Evolutionary conservation across 64 coral and sea anemone genomes (phyloP).

Genomic region (Actinia equina): DNA sequence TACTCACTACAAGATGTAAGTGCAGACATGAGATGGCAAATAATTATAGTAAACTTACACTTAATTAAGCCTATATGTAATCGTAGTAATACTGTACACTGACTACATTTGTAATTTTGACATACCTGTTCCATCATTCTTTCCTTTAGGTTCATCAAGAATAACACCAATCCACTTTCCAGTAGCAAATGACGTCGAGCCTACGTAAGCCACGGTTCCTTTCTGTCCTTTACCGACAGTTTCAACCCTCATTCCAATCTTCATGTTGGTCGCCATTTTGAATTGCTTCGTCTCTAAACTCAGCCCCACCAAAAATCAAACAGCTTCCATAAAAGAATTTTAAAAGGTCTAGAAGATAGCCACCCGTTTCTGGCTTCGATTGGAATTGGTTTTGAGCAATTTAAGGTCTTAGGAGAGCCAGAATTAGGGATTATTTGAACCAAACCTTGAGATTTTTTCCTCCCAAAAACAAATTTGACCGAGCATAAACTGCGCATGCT

Average conservation of each 20-base stretch:
- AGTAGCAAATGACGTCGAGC: conserved; percentile 89
- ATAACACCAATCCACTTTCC: conserved; percentile 99
- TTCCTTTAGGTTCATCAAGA: conserved; percentile 89
- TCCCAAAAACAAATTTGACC: conserved; percentile 14
- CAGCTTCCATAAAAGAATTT: not conserved
- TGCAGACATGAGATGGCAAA: too few relatives aligned
- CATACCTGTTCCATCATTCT: conserved; percentile 91
- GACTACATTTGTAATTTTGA: too few relatives aligned
- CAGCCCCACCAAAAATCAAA: not conserved
- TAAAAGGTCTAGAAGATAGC: not conserved
- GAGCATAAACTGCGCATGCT: not conserved
- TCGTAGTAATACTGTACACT: too few relatives aligned
- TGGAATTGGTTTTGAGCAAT: not conserved
- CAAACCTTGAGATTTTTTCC: not conserved
- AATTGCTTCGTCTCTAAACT: not conserved
- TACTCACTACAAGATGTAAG: too few relatives aligned
- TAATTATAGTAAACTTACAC: too few relatives aligned
- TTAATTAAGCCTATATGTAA: too few relatives aligned
- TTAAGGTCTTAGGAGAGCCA: not conserved
- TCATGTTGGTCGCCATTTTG: conserved; percentile 75
- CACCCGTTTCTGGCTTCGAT: not conserved
- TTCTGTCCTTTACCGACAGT: conserved; percentile 74
- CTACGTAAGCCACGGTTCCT: conserved; percentile 95
- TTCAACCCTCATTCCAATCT: conserved; percentile 78
- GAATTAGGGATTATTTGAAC: not conserved